Evolutionary conservation across 37 sponge, comb jelly and placozoan species (phyloP), one percentile per base, ranked within the genome.

Genomic region (Tethya wilhelma): DNA sequence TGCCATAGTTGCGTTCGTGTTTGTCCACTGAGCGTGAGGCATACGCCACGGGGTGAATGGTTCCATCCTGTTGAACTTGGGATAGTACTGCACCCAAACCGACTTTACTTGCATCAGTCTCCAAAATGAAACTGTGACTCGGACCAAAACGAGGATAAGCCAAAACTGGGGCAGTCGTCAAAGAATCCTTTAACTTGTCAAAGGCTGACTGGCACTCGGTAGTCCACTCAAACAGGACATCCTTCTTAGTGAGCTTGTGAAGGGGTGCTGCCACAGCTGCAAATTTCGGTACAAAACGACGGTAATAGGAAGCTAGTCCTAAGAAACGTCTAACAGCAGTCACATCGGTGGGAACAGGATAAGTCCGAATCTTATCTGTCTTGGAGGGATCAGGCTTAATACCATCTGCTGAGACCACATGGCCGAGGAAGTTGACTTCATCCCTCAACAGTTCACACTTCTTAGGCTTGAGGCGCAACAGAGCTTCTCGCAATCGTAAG

Each of bases 1-100:
- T 83, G 22, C 90, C 73, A 32, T 83, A 89, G 57, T 89, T 83
- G 58, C 67, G 77, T 36, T 73, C 56, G 38, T 73, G 74, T 72
- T 86, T 28, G 38, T 71, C 29, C 25, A 80, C 41, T 20, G 87
- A 37, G 0, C 87, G 74, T 20, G 75, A 72, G 20, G 80, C 87
- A 74, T 80, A 86, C 17, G 75, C 74, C 3, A 79, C 38, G 41
- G 80, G 78, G 34, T 67, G 70, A 2, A 77, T n/a, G 0, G 29
- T 77, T 1, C 86, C 74, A 28, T 73, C 36, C 1, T 46, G 9
- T 19, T 73, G 37, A 2, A 8, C 28, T 22, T 73, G 74, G 12
- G 74, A 73, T 2, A 56, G 74, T 2, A 73, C 74, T 55, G 74
- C 74, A 34, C 58, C 74, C 12, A 56, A 46, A 4, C 58, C 74